Percentiles rank a stretch among this genome's conserved stretches.
Conservation (phyloP, 2,113 vertebrate species). For the Cheilinus undulatus region DNA sequence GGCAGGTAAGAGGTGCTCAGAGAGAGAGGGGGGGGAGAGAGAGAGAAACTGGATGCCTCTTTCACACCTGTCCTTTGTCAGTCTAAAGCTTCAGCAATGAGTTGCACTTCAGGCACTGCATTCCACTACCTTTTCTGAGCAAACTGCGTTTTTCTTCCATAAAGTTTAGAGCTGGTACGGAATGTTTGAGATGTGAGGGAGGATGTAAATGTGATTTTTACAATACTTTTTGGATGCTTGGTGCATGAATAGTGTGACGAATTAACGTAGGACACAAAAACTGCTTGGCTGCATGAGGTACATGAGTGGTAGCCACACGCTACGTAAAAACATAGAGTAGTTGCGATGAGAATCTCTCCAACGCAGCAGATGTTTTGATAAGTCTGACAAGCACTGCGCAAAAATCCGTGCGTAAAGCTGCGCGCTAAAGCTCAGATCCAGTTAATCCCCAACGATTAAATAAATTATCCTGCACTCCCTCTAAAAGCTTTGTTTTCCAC, state of each 20-base stretch:
- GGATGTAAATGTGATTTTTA: too few species aligned
- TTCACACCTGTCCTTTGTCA: slow-evolving; percentile 71
- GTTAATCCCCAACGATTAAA: background rate
- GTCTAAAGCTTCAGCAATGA: slow-evolving; percentile 36
- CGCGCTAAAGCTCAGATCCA: background rate
- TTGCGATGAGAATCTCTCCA: background rate
- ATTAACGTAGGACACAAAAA: background rate
- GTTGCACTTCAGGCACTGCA: slow-evolving; percentile 25
- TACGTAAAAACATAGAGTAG: background rate
- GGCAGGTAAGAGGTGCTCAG: slow-evolving; percentile 64
- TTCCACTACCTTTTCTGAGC: slow-evolving; percentile 31
- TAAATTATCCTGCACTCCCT: background rate
- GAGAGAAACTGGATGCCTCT: slow-evolving; percentile 38
- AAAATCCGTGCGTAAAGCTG: slow-evolving; percentile 40
- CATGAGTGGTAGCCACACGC: background rate
- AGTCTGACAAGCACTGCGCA: background rate
- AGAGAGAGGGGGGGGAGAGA: slow-evolving; percentile 37
- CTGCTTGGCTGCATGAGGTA: background rate
- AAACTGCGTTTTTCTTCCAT: background rate
- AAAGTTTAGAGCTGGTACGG: background rate
- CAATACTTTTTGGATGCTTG: too few species aligned
- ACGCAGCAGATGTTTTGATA: background rate
- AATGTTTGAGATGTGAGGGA: too few species aligned
- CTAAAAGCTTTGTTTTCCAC: background rate
- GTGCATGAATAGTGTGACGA: slow-evolving; percentile 7